Evolutionary conservation across 1,140 invertebrate species (phyloP).

Genomic region (Drosophila seguyi): DNA sequence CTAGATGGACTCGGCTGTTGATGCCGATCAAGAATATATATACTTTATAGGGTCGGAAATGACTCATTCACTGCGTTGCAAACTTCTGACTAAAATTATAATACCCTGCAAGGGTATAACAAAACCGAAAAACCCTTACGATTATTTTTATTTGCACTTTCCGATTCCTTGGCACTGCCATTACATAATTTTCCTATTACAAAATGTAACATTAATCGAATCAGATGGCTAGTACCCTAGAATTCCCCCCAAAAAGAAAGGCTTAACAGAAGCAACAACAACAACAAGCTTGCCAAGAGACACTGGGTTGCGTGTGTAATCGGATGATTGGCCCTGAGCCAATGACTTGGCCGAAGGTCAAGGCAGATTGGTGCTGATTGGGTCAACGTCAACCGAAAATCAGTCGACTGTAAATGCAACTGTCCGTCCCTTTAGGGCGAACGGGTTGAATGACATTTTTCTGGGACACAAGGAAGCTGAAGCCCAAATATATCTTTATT

Average conservation of each 20-base stretch:
- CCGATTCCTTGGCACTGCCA: neutral
- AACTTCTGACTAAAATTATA: too few species aligned
- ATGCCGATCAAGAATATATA: too few species aligned
- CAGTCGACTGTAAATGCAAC: slow-evolving; percentile 14
- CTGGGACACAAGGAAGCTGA: slow-evolving; percentile 36
- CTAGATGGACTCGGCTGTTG: too few species aligned
- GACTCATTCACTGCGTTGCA: too few species aligned
- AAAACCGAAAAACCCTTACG: too few species aligned
- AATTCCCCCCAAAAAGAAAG: slow-evolving; percentile 1
- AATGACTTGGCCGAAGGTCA: slow-evolving; percentile 43
- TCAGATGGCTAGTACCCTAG: neutral
- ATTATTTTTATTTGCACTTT: neutral
- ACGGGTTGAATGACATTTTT: slow-evolving; percentile 15
- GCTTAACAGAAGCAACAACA: neutral
- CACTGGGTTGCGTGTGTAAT: slow-evolving; percentile 22
- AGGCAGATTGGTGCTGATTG: slow-evolving; percentile 28
- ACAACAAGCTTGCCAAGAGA: neutral
- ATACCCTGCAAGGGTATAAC: too few species aligned
- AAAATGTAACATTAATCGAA: neutral
- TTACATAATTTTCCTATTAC: neutral
- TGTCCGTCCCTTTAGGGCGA: slow-evolving; percentile 14
- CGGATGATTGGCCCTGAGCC: slow-evolving; percentile 18
- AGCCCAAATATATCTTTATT: neutral
- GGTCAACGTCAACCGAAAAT: slow-evolving; percentile 20
- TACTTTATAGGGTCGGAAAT: too few species aligned